These are phyloP conservation scores for Meliscaeva auricollis DNA, from an alignment of 2,888 invertebrate species.

Conservation along the genomic window DNA sequence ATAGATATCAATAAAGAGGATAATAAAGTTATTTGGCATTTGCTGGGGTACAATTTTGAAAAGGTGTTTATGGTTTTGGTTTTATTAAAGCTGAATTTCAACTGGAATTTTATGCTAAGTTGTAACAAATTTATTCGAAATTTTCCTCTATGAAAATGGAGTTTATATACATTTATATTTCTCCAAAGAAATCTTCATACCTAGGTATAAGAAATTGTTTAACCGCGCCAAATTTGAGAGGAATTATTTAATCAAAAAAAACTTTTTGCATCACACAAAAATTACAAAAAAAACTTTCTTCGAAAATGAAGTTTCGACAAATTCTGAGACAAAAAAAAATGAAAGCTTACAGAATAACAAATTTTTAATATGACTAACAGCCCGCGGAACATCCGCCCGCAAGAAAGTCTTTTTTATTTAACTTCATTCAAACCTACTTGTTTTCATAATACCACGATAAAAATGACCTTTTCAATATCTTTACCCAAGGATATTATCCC, in stretches of 20 bases:
- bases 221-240: no score
- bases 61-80: no score
- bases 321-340: background rate
- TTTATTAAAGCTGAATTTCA: no score
- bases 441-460: conserved; percentile 54
- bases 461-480: conserved; percentile 62
- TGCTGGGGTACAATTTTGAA: background rate
- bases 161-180: no score
- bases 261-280: background rate
- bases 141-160: no score
- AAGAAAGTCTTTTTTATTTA: background rate
- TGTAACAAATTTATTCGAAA: no score
- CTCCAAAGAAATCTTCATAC: no score
- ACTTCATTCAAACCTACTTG: background rate
- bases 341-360: conserved; percentile 5
- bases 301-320: background rate
- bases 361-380: conserved; percentile 7
- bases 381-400: background rate
- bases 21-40: background rate
- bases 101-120: no score
- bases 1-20: background rate
- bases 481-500: conserved; percentile 30
- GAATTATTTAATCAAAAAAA: no score
- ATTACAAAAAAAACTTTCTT: background rate
- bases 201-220: no score